Base-by-base conservation (phyloP, 2,797 vertebrate species). In the Aplochiton taeniatus region DNA sequence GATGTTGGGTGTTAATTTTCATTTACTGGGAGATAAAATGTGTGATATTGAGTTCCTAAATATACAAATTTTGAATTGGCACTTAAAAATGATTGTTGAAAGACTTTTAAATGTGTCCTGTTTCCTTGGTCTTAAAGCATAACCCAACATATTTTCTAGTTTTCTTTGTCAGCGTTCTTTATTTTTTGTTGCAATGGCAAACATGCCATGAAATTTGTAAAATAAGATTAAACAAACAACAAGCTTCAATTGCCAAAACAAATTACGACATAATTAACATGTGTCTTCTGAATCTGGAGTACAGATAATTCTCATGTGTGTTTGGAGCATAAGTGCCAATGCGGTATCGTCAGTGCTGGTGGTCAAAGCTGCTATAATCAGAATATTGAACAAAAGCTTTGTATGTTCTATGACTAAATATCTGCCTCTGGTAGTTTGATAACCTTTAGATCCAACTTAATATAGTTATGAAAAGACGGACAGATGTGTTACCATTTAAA, bases 351-450 rank as follows among this genome's bases (percentile, higher is more conserved):
- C n/a, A 55, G 54, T 0, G 1, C 44, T 31, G 66, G 17, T 77
- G 70, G 58, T 59, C 68, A 78, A 80, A 80, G 65, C 68, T 13
- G n/a, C 54, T 31, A 31, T 76, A 78, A 85, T 84, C 65, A 65
- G 80, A 85, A 83, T 80, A 83, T 70, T 70, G 61, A 72, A 76
- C 72, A 77, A 44, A 80, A 81, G 72, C 66, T 20, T n/a, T 31
- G 31, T 31, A 31, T 31, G 31, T 31, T 31, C 31, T 31, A 31
- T 2, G 31, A 31, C 31, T 53, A 47, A 19, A 43, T 54, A 53
- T 63, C 49, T 9, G 55, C 8, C 14, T 45, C 20, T 31, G 18
- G 11, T 67, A 45, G 0, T 66, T 11, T 57, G 51, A 12, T 63
- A 62, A 62, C 49, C 60, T 19, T 49, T 2, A 10, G 10, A 69